Percentiles rank a stretch among this genome's conserved stretches.
phyloP scores from a whole-genome alignment of 2,888 invertebrate species.

The Lacanobia oleracea region DNA sequence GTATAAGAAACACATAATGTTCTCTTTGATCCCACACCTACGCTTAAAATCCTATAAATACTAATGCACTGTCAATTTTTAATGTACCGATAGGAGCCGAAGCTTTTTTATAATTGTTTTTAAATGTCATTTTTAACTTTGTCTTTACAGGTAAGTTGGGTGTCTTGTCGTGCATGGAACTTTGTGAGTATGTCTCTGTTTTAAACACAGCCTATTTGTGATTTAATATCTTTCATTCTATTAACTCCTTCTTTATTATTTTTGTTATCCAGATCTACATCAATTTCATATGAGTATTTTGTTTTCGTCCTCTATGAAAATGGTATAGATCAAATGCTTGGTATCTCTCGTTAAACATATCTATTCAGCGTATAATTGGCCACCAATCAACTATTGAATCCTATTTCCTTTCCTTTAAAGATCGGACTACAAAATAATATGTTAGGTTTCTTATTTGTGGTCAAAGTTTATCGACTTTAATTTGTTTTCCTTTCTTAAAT shows the following conservation, averaged over 20 bases:
- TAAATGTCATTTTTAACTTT: conserved; percentile 72
- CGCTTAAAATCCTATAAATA: conserved; percentile 81
- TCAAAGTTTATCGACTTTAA: conserved; percentile 59
- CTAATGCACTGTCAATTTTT: conserved; percentile 90
- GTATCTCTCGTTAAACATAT: neutral
- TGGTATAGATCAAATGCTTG: neutral
- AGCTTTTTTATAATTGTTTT: conserved; percentile 68
- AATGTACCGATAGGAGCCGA: conserved; percentile 81
- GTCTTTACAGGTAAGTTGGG: conserved; percentile 78
- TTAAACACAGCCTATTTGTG: neutral
- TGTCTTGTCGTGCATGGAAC: conserved; percentile 41
- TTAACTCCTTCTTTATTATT: neutral
- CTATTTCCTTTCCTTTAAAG: conserved; percentile 10
- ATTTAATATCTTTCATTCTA: neutral
- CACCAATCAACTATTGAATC: neutral
- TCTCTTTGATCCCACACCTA: conserved; percentile 89
- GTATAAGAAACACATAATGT: conserved; percentile 83
- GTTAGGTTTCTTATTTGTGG: conserved; percentile 53
- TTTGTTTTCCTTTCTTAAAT: conserved; percentile 62
- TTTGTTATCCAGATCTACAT: neutral
- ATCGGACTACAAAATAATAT: conserved; percentile 28
- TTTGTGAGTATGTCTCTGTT: conserved; percentile 49
- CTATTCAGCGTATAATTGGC: conserved; percentile 1
- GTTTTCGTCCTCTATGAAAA: neutral
- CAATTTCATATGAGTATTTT: neutral